These are phyloP conservation scores for Coleophora flavipennella DNA, from an alignment of 2,888 invertebrate species.

Conservation along the genomic window DNA sequence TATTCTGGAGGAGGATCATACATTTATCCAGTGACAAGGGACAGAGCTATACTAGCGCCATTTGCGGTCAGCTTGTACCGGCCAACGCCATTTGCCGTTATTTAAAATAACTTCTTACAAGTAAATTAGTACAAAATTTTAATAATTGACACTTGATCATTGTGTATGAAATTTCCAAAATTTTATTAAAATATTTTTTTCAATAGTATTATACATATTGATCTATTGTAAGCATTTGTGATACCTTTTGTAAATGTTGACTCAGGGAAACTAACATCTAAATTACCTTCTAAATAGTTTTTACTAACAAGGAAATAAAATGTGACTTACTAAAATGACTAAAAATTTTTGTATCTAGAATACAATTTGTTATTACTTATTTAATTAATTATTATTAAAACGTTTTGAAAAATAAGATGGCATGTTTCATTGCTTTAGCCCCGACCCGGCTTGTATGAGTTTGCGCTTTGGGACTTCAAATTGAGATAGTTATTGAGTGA, in stretches of 20 bases:
- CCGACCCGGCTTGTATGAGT: slow-evolving; percentile 25
- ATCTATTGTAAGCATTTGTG: neutral
- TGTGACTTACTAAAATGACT: slow-evolving; percentile 1
- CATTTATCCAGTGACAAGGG: too few species aligned
- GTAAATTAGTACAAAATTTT: too few species aligned
- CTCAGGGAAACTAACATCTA: neutral
- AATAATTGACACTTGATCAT: too few species aligned
- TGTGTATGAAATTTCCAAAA: too few species aligned
- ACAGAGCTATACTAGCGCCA: too few species aligned
- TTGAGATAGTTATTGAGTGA: slow-evolving; percentile 7
- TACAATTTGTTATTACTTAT: slow-evolving; percentile 21
- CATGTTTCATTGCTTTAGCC: slow-evolving; percentile 70
- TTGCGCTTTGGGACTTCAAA: slow-evolving; percentile 10
- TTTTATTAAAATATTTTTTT: too few species aligned
- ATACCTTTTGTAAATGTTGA: slow-evolving; percentile 1
- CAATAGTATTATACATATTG: too few species aligned
- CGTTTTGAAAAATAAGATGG: slow-evolving; percentile 28
- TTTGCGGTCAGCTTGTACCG: too few species aligned
- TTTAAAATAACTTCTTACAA: too few species aligned
- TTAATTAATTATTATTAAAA: slow-evolving; percentile 41
- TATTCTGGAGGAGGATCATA: too few species aligned
- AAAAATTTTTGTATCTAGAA: slow-evolving; percentile 9
- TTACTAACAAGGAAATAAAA: neutral
- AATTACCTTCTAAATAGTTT: slow-evolving; percentile 1
- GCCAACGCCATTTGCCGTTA: too few species aligned